Evolutionary conservation across 2,797 vertebrate species (phyloP), one percentile per base, ranked within the genome.

Genomic region (Fundulus diaphanus): DNA sequence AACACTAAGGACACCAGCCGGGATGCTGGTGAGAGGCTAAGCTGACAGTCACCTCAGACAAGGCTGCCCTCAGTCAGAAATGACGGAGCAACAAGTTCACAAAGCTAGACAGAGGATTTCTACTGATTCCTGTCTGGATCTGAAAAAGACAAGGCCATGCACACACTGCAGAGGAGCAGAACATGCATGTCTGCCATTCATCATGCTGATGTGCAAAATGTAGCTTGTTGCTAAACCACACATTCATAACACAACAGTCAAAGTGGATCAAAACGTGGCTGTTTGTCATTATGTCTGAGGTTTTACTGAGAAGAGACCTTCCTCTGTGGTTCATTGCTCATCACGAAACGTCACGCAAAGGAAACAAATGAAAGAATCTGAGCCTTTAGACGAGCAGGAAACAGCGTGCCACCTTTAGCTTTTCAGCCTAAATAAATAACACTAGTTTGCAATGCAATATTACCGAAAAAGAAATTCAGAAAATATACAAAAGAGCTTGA

Each of bases 261-360:
- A 18, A 33, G 40, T 35, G 3, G 27, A 11, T n/a, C 27, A 7
- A 24, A 2, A n/a, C n/a, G 4, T 56, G 76, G 9, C 5, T 5
- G 12, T 48, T 63, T 35, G 52, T 24, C 15, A 1, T 11, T 13
- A 16, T 61, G 27, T 35, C 59, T 54, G 68, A 68, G 49, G 68
- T 79, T 87, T 72, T 12, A 51, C 22, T 0, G 1, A 81, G n/a
- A 80, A 61, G 33, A 56, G 33, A 56, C 5, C 65, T 90, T 90
- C 88, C 87, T 85, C 79, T 89, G 83, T 72, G 87, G 89, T 86
- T 82, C 82, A 22, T 40, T 63, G 51, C 79, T 73, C 20, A 74
- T 76, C 82, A 80, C 16, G 63, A 80, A 70, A 52, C 1, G 35
- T 77, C 70, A 81, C 63, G 54, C 49, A 82, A 69, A 82, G 88